Evolutionary conservation across 2,888 invertebrate genomes (phyloP).

Genomic region (Himalopsyche kuldschensis): DNA sequence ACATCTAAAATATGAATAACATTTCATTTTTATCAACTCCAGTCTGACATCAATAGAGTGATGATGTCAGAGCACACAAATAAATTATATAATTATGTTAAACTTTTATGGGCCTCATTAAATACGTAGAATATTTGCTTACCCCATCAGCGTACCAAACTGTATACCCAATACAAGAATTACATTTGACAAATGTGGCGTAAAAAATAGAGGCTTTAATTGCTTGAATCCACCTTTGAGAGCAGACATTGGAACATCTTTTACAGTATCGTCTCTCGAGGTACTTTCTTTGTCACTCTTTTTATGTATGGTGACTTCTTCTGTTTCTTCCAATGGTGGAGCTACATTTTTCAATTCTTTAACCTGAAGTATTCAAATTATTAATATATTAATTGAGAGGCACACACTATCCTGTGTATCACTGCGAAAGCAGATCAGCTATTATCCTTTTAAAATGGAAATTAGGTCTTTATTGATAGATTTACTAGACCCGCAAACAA

Average conservation of each 20-base stretch:
- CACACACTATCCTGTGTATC: too few species aligned
- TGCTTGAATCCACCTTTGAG: conserved; percentile 64
- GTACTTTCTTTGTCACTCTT: not conserved
- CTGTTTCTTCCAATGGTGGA: not conserved
- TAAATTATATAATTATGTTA: too few species aligned
- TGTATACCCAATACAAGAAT: conserved; percentile 67
- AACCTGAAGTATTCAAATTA: not conserved
- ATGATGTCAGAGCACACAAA: not conserved
- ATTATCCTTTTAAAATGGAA: too few species aligned
- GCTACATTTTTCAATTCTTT: conserved; percentile 2
- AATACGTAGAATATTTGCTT: conserved; percentile 41
- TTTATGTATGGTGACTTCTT: not conserved
- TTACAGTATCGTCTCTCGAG: conserved; percentile 48
- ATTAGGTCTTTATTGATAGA: too few species aligned
- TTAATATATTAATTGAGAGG: too few species aligned
- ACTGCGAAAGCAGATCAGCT: too few species aligned
- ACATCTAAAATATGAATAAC: conserved; percentile 22
- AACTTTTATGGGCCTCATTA: too few species aligned
- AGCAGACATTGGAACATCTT: conserved; percentile 52
- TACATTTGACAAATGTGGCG: conserved; percentile 64
- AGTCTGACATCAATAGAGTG: not conserved
- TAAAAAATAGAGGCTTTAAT: conserved; percentile 65
- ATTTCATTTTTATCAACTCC: not conserved
- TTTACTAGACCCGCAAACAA: too few species aligned
- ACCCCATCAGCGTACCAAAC: conserved; percentile 69